Evolutionary conservation across 2,113 vertebrate species (phyloP).

Genomic region (Onychostruthus taczanowskii): DNA sequence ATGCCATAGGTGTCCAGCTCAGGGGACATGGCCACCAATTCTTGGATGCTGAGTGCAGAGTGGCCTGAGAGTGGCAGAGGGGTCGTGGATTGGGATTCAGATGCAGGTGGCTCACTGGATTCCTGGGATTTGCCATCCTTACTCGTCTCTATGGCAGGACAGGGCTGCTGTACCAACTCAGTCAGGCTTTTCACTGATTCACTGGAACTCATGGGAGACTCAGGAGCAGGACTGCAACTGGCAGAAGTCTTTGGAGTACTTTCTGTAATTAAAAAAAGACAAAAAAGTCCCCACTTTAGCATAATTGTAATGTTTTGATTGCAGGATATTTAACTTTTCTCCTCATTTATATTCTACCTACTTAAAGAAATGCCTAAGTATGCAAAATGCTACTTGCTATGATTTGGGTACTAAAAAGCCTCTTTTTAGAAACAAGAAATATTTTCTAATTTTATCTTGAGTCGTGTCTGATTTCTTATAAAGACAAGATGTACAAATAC

Average conservation of each 20-base stretch:
- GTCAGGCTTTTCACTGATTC: conserved; percentile 90
- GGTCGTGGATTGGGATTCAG: conserved; percentile 83
- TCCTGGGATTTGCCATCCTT: conserved; percentile 79
- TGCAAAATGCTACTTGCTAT: conserved; percentile 15
- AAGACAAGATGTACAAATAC: neutral
- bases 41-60: conserved; percentile 90
- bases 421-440: neutral
- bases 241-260: conserved; percentile 95
- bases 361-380: conserved; percentile 10
- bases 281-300: neutral
- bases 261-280: conserved; percentile 73
- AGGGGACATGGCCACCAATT: conserved; percentile 90
- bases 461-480: neutral
- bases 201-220: conserved; percentile 92
- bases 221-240: conserved; percentile 93
- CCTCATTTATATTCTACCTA: conserved; percentile 30
- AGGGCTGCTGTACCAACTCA: conserved; percentile 83
- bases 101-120: conserved; percentile 71
- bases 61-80: conserved; percentile 84
- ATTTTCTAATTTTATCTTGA: conserved; percentile 28
- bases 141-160: conserved; percentile 81
- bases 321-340: conserved; percentile 39
- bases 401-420: neutral
- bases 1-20: conserved; percentile 95
- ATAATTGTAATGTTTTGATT: conserved; percentile 41